A percentile compares a stretch with the other conserved stretches of the same genome.
These are phyloP conservation scores for Loripinus fragilis DNA, from an alignment of 2,888 invertebrate genomes.

Conservation along the genomic window DNA sequence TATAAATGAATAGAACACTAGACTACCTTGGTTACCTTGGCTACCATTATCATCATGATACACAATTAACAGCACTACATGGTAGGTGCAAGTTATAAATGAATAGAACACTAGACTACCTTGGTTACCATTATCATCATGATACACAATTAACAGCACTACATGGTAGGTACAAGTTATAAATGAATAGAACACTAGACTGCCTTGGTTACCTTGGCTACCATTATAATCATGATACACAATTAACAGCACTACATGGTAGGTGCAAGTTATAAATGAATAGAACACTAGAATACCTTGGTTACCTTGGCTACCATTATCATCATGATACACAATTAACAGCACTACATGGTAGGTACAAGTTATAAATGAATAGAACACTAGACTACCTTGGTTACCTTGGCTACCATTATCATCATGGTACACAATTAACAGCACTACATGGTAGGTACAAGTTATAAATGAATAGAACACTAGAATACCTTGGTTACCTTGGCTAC, in stretches of 20 bases:
- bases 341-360: slow-evolving; percentile 78
- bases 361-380: not conserved
- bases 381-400: slow-evolving; percentile 97
- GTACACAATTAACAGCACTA: slow-evolving; percentile 79
- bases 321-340: slow-evolving; percentile 80
- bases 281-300: no score
- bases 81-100: slow-evolving; percentile 63
- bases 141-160: slow-evolving; percentile 80
- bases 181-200: no score
- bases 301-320: slow-evolving; percentile 92
- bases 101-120: slow-evolving; percentile 93
- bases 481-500: slow-evolving; percentile 97
- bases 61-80: slow-evolving; percentile 79
- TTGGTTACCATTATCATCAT: slow-evolving; percentile 89
- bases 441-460: slow-evolving; percentile 70
- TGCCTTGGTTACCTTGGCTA: slow-evolving; percentile 97
- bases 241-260: slow-evolving; percentile 81
- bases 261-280: slow-evolving; percentile 11
- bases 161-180: slow-evolving; percentile 70
- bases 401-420: slow-evolving; percentile 88
- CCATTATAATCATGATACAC: slow-evolving; percentile 82
- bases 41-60: slow-evolving; percentile 85
- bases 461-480: no score
- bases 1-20: not conserved
- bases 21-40: slow-evolving; percentile 97